Base-by-base conservation (phyloP, 2,113 vertebrate species). In the Chrysochloris asiatica region DNA sequence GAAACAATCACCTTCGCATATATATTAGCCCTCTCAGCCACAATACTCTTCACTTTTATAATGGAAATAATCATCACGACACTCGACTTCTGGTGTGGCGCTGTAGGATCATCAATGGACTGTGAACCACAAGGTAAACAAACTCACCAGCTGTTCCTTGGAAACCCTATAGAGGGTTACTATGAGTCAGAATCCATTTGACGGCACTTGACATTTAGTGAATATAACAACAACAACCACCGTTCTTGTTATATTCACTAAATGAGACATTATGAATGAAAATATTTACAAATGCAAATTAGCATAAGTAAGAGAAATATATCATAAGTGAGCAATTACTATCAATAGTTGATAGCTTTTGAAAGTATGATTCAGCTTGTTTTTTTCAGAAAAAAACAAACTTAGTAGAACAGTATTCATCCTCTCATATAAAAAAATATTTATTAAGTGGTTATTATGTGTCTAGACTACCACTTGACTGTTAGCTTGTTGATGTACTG, bases 341-440 rank as follows among this genome's bases (percentile, higher is more conserved):
- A 59, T 80, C 71, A 94, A 90, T 77, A 77, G 78, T 67, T 91
- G 91, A 88, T 71, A 33, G 24, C 67, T 94, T 63, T 71, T 41
- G 24, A 71, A 81, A 22, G n/a, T n/a, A n/a, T 69, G 56, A 63
- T 36, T 87, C 30, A 75, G 33, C 19, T 88, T 81, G 21, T 50
- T 82, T 85, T 82, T 85, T 81, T 90, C 69, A 83, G 79, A 80
- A 90, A 19, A 80, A 71, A 83, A 89, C 22, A 43, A 61, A 75
- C n/a, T n/a, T n/a, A n/a, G n/a, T n/a, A n/a, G n/a, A n/a, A 61
- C 8, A 77, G 36, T 17, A 87, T 82, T 82, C 8, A 93, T 73
- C 72, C 17, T 78, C 85, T 87, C 11, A 45, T 48, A 8, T 19
- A 54, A 59, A 43, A n/a, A 86, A 76, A 30, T 38, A 43, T 69